Conservation (phyloP, 2,888 invertebrate genomes). For the Carabus problematicus region DNA sequence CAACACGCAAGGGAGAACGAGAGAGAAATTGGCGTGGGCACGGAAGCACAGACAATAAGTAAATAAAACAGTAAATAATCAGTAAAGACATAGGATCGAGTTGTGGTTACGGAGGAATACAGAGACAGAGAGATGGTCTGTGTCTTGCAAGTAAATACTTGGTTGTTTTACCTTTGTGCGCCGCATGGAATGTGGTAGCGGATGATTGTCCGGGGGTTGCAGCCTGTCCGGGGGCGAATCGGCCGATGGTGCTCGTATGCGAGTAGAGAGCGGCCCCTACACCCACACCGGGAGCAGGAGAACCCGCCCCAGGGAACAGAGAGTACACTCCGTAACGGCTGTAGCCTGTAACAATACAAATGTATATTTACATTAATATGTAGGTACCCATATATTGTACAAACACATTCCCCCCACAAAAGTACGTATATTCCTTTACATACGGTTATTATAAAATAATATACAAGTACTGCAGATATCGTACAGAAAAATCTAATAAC, state of each 20-base stretch:
- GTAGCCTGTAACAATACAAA: slow-evolving; percentile 63
- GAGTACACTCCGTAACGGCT: slow-evolving; percentile 75
- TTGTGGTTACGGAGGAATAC: no score
- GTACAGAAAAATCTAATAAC: no score
- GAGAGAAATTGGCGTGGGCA: no score
- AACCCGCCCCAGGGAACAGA: slow-evolving; percentile 63
- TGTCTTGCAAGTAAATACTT: no score
- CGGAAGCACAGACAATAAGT: no score
- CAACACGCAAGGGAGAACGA: no score
- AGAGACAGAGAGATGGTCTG: no score
- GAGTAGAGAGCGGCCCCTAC: slow-evolving; percentile 59
- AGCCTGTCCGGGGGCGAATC: slow-evolving; percentile 12
- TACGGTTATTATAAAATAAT: no score
- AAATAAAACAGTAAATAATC: no score
- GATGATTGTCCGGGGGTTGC: slow-evolving; percentile 45
- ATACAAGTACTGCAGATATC: no score
- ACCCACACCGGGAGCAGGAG: slow-evolving; percentile 58
- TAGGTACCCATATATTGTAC: no score
- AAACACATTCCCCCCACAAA: not conserved
- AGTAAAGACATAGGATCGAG: no score
- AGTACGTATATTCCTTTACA: not conserved
- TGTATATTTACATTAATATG: slow-evolving; percentile 1
- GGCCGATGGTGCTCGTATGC: slow-evolving; percentile 54
- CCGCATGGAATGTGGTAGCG: slow-evolving; percentile 57
- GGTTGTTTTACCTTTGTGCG: slow-evolving; percentile 57